A percentile compares a stretch with the other conserved stretches of the same genome.
Conservation (phyloP, 2,113 vertebrate species). For the Eurypyga helias region DNA sequence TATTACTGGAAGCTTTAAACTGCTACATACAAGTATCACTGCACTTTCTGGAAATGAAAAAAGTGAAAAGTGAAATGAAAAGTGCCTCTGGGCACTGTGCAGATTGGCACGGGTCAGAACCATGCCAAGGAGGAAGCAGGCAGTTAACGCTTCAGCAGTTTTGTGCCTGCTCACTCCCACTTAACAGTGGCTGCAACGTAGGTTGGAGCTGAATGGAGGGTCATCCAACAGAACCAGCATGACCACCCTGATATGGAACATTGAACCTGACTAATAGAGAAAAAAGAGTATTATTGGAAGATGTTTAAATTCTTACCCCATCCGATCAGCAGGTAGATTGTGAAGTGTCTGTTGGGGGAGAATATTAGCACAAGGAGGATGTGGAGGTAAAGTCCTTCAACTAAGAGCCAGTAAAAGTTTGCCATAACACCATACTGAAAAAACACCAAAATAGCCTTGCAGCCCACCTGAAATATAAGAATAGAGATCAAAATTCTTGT, state of each 20-base stretch:
- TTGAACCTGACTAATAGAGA: neutral
- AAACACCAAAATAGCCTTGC: slow-evolving; percentile 88
- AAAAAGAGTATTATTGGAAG: neutral
- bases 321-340: slow-evolving; percentile 87
- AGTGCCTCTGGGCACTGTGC: neutral
- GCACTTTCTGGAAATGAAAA: neutral
- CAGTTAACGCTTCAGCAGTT: neutral
- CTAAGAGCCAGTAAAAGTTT: slow-evolving; percentile 95
- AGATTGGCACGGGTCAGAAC: neutral
- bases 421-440: slow-evolving; percentile 93
- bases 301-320: slow-evolving; percentile 83
- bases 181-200: neutral
- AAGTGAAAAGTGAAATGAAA: no score
- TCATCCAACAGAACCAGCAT: neutral
- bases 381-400: slow-evolving; percentile 91
- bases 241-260: neutral
- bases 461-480: slow-evolving; percentile 82
- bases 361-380: slow-evolving; percentile 87
- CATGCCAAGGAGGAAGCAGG: neutral
- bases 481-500: neutral
- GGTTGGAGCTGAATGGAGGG: neutral
- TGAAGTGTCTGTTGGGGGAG: slow-evolving; percentile 82
- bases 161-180: neutral
- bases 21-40: neutral
- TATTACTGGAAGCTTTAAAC: neutral